Base-by-base conservation (phyloP, 2,113 vertebrate genomes). In the Empidonax alnorum region DNA sequence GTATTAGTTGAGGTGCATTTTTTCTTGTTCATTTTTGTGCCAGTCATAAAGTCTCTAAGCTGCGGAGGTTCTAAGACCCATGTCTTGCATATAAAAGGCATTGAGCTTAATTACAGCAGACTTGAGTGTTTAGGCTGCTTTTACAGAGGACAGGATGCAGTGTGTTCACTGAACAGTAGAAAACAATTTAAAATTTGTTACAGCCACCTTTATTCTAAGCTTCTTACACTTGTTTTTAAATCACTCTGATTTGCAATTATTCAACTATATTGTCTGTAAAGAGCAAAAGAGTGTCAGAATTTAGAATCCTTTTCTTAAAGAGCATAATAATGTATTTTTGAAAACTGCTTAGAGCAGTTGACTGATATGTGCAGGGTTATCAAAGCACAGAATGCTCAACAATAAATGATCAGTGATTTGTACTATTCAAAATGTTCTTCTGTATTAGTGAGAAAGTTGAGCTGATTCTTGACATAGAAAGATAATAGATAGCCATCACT, bases 301-400 rank as follows among this genome's bases (percentile, higher is more conserved):
- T 94, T 53, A 71, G 23, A 68, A 81, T 73, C 25, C 16, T 89
- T 92, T 72, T 74, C 49, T 94, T 82, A 50, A 88, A 91, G 52
- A 33, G 7, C 10, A 14, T 76, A 82, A 39, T 52, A 53, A 53
- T 15, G 49, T 30, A 3, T 86, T 53, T 90, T 87, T 96, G 73
- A 62, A 30, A 83, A 82, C 20, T 69, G 25, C 87, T 87, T 68
- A 35, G 30, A 94, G 50, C 9, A 89, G 62, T 74, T 94, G n/a
- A 65, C 25, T 52, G 77, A 39, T 2, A 20, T 13, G 2, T 66
- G 15, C 12, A 22, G 46, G 37, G 47, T 85, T 90, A 82, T 89
- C 68, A 67, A 82, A 91, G 62, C 31, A 78, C 33, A 82, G 35
- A 1, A 7, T 6, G 5, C 20, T 66, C 28, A 73, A 41, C 14